Conservation (phyloP, 64 coral and sea anemone species). For the Pocillopora damicornis region DNA sequence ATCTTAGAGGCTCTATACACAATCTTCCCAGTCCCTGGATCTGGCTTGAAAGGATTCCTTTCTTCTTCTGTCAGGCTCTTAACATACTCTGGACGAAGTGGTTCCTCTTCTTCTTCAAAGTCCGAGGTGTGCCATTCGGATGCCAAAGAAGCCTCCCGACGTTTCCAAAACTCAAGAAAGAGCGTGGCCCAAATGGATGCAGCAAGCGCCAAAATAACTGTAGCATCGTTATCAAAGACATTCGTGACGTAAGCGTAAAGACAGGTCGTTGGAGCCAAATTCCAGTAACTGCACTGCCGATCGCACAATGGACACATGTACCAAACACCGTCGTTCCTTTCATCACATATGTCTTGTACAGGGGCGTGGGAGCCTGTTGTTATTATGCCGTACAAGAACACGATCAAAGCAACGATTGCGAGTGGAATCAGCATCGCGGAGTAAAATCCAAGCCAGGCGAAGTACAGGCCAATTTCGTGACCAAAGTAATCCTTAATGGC, state of each 20-base stretch:
- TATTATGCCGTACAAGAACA: constrained; percentile 45
- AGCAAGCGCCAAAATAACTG: constrained; percentile 57
- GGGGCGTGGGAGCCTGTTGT: constrained; percentile 32
- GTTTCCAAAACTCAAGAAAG: constrained; percentile 71
- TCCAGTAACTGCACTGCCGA: constrained; percentile 61
- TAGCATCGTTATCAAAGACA: constrained; percentile 62
- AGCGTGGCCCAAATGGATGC: constrained; percentile 73
- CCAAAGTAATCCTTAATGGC: constrained; percentile 69
- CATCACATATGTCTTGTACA: constrained; percentile 46
- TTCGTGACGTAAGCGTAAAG: constrained; percentile 51
- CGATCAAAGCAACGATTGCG: constrained; percentile 50
- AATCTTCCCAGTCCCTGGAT: constrained; percentile 64
- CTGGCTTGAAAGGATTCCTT: constrained; percentile 35
- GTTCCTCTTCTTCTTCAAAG: constrained; percentile 54
- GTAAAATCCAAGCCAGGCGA: constrained; percentile 67
- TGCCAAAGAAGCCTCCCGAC: constrained; percentile 46
- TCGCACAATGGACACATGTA: constrained; percentile 82
- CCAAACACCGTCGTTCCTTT: constrained; percentile 42
- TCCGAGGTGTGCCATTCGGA: constrained; percentile 56
- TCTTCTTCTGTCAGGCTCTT: constrained; percentile 30
- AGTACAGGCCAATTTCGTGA: constrained; percentile 57
- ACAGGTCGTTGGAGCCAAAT: constrained; percentile 44
- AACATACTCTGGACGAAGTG: constrained; percentile 60
- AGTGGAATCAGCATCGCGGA: constrained; percentile 60
- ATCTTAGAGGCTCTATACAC: constrained; percentile 29